These are phyloP conservation scores for Ctenopoma kingsleyae DNA, from an alignment of 2,797 vertebrate genomes.

Conservation along the genomic window DNA sequence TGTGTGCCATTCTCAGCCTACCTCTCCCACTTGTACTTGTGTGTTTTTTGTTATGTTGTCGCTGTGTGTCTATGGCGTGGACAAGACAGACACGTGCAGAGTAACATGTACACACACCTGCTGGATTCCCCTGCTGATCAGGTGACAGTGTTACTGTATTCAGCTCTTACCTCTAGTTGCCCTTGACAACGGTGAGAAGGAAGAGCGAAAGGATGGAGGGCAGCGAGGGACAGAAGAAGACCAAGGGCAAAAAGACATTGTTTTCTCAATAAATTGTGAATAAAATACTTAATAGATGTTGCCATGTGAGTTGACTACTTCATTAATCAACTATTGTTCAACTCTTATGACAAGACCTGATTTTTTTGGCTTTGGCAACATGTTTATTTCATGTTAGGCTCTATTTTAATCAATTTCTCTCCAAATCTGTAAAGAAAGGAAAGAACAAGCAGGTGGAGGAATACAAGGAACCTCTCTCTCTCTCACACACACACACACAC, in stretches of 20 bases:
- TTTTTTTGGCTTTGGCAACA: neutral
- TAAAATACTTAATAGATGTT: neutral
- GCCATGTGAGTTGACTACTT: neutral
- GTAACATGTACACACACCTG: conserved; percentile 39
- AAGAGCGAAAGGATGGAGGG: conserved; percentile 29
- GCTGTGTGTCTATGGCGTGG: neutral
- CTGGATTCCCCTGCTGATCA: conserved; percentile 53
- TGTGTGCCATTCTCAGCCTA: conserved; percentile 14
- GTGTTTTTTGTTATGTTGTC: conserved; percentile 17
- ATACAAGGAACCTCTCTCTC: neutral
- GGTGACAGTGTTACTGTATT: conserved; percentile 59
- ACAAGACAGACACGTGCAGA: conserved; percentile 7
- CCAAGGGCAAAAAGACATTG: conserved; percentile 8
- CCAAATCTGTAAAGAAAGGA: neutral
- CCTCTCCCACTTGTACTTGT: conserved; percentile 23
- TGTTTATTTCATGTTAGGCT: neutral
- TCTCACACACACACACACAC: neutral
- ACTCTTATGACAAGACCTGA: neutral
- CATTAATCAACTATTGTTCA: neutral
- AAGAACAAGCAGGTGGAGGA: neutral
- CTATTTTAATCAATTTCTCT: neutral
- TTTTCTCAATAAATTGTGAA: neutral
- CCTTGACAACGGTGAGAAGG: conserved; percentile 65
- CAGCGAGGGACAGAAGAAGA: conserved; percentile 17
- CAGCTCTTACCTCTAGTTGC: conserved; percentile 59